These are phyloP conservation scores for Ariolimax columbianus DNA, from an alignment of 2,888 invertebrate genomes.

Conservation along the genomic window DNA sequence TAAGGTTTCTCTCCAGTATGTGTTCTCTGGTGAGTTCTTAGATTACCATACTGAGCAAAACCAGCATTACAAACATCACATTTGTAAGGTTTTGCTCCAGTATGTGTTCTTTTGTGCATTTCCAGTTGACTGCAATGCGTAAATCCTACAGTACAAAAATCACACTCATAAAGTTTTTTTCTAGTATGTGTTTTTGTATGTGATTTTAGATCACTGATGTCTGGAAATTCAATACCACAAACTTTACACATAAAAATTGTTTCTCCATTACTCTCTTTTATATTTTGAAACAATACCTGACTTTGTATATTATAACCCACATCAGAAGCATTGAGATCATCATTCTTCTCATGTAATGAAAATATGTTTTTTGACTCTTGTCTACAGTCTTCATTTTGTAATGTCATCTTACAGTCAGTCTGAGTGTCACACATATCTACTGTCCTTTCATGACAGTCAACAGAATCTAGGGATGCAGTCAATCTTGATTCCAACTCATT, in stretches of 20 bases:
- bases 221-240: background rate
- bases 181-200: background rate
- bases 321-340: background rate
- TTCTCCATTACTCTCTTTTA: background rate
- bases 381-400: background rate
- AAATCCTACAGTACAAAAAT: background rate
- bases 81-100: background rate
- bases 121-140: background rate
- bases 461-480: background rate
- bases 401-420: background rate
- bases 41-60: background rate
- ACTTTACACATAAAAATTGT: background rate
- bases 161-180: background rate
- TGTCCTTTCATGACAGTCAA: background rate
- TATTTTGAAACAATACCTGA: background rate
- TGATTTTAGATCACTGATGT: background rate
- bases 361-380: background rate
- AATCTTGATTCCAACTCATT: background rate
- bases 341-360: background rate
- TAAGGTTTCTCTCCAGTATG: constrained; percentile 9
- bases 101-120: background rate
- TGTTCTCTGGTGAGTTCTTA: background rate
- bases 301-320: background rate
- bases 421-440: background rate
- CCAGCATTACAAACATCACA: background rate